phyloP scores from a whole-genome alignment of 1,140 invertebrate genomes.

The Nymphalis io region DNA sequence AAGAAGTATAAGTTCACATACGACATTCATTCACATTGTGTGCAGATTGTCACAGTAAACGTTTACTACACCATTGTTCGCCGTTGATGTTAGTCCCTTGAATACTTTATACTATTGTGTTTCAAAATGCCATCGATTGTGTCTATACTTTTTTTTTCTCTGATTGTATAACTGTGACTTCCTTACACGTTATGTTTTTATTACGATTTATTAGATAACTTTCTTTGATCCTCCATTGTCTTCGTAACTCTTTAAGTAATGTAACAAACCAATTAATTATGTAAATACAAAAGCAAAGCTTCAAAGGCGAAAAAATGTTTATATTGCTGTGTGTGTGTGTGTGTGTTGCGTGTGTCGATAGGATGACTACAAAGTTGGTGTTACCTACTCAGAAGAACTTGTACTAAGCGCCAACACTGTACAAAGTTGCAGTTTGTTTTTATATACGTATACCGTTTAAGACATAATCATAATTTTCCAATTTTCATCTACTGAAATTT shows the following conservation, averaged over 20 bases:
- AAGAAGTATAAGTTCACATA: constrained; percentile 1
- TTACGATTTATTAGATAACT: neutral
- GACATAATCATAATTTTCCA: too few relatives aligned
- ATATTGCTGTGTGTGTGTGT: too few relatives aligned
- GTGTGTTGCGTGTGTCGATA: too few relatives aligned
- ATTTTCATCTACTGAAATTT: too few relatives aligned
- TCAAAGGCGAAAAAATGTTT: too few relatives aligned
- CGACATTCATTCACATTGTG: constrained; percentile 34
- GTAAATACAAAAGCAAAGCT: too few relatives aligned
- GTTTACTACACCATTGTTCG: constrained; percentile 40
- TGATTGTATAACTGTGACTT: constrained; percentile 39
- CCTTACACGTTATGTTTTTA: constrained; percentile 14
- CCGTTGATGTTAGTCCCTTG: constrained; percentile 33
- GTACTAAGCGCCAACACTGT: too few relatives aligned
- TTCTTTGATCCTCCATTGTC: constrained; percentile 4
- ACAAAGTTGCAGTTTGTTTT: too few relatives aligned
- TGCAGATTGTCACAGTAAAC: constrained; percentile 37
- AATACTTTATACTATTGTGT: constrained; percentile 35
- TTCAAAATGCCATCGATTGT: constrained; percentile 27
- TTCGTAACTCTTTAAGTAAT: neutral
- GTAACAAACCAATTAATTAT: too few relatives aligned
- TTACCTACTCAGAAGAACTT: too few relatives aligned
- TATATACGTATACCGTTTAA: too few relatives aligned
- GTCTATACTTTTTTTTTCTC: constrained; percentile 31
- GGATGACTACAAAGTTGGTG: too few relatives aligned